Conservation (phyloP, 2,888 invertebrate species). For the Drosophila paucipuncta region DNA sequence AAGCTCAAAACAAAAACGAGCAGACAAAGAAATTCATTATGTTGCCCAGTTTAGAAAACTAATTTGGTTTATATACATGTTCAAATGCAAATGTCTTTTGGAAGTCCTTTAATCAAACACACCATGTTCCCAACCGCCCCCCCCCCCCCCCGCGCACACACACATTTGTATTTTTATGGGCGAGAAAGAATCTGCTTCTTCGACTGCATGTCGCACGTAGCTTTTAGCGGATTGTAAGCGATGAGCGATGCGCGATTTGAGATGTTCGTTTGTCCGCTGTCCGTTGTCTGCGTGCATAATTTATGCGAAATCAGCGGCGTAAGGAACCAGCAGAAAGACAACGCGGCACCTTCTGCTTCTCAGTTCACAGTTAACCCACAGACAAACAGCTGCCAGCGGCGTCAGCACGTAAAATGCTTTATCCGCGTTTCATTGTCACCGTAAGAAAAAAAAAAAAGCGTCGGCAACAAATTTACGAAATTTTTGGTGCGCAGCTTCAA, state of each 20-base stretch:
- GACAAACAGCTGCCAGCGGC: constrained; percentile 52
- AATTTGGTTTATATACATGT: constrained; percentile 56
- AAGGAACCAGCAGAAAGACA: constrained; percentile 51
- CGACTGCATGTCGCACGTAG: constrained; percentile 45
- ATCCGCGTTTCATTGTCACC: constrained; percentile 78
- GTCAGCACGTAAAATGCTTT: constrained; percentile 79
- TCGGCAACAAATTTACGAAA: constrained; percentile 68
- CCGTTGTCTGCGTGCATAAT: constrained; percentile 69
- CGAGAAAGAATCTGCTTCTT: constrained; percentile 43
- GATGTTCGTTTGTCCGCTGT: constrained; percentile 10
- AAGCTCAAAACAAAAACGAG: constrained; percentile 14
- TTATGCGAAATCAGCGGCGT: constrained; percentile 77
- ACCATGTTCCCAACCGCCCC: background rate
- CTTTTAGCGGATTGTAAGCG: constrained; percentile 41
- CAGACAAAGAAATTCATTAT: constrained; percentile 43
- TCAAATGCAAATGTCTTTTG: constrained; percentile 65
- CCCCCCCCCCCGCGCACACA: too few relatives aligned
- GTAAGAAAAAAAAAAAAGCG: constrained; percentile 47
- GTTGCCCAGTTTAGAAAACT: constrained; percentile 58
- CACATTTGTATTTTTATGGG: constrained; percentile 64
- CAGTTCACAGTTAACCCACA: background rate
- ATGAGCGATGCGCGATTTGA: constrained; percentile 17
- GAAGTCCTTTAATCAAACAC: constrained; percentile 19
- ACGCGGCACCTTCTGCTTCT: background rate
- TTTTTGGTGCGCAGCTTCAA: constrained; percentile 55